Percentiles rank a stretch among this genome's conserved stretches.
phyloP scores from a whole-genome alignment of 2,888 invertebrate species.

The Callyntrura guangdongensis region DNA sequence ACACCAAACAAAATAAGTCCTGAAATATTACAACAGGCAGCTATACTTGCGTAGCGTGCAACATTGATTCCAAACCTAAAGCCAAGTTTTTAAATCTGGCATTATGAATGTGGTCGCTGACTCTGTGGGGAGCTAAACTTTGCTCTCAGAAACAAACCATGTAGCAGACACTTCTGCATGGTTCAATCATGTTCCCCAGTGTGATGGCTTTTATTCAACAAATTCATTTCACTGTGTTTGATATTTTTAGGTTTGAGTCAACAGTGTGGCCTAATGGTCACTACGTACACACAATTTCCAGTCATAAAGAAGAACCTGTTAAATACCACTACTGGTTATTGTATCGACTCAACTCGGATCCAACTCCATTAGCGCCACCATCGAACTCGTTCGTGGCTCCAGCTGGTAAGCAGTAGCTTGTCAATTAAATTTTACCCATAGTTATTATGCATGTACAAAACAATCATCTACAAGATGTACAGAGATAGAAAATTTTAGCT shows the following conservation, averaged over 20 bases:
- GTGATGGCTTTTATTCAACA: conserved; percentile 5
- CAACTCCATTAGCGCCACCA: conserved; percentile 93
- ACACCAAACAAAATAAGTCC: neutral
- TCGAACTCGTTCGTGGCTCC: conserved; percentile 95
- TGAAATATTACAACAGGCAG: neutral
- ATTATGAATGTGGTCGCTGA: conserved; percentile 15
- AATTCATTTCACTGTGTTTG: conserved; percentile 27
- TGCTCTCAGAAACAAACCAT: neutral
- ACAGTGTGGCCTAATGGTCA: conserved; percentile 97
- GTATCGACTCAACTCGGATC: conserved; percentile 92
- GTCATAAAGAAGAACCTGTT: conserved; percentile 92
- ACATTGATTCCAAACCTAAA: neutral
- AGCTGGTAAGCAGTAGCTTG: conserved; percentile 89
- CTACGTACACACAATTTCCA: conserved; percentile 94
- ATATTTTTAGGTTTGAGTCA: conserved; percentile 90
- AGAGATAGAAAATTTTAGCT: neutral
- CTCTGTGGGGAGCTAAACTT: neutral
- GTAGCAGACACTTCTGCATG: neutral
- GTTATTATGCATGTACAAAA: conserved; percentile 11
- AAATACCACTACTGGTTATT: conserved; percentile 96
- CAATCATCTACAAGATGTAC: neutral
- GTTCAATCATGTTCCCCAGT: neutral
- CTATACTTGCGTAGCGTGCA: neutral
- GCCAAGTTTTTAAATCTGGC: neutral
- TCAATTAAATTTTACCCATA: conserved; percentile 68